These are phyloP conservation scores for Barbus barbus DNA, from an alignment of 2,113 vertebrate species.

Conservation along the genomic window DNA sequence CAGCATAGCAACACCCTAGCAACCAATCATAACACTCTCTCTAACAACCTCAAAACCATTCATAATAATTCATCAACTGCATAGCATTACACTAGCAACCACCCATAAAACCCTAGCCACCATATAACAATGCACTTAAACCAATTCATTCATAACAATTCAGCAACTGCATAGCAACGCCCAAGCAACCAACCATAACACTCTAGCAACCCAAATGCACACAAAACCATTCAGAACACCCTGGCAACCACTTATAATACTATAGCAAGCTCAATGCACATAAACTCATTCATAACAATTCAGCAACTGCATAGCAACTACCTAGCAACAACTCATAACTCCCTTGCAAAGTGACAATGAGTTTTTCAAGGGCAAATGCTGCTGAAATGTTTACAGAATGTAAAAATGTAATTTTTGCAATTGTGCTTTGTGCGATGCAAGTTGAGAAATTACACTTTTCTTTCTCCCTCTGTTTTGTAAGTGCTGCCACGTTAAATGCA, in stretches of 20 bases:
- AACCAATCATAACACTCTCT: neutral
- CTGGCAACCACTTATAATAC: neutral
- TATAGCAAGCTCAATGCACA: neutral
- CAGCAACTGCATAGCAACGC: neutral
- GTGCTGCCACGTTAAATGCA: neutral
- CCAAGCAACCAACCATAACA: accelerated
- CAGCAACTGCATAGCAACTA: too few relatives aligned
- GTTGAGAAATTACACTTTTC: neutral
- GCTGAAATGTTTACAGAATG: too few relatives aligned
- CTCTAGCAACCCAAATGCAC: too few relatives aligned
- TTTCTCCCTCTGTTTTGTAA: neutral
- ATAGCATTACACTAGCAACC: neutral
- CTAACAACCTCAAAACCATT: neutral
- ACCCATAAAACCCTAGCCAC: neutral
- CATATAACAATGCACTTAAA: neutral
- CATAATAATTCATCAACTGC: neutral
- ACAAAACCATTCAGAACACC: too few relatives aligned
- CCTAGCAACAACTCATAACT: neutral
- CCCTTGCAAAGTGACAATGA: neutral
- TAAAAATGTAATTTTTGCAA: too few relatives aligned
- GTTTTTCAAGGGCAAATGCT: neutral
- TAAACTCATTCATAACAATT: neutral
- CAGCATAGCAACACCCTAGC: neutral
- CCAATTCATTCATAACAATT: too few relatives aligned
- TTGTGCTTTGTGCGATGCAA: neutral